A percentile compares a stretch with the other conserved stretches of the same genome.
These are phyloP conservation scores for Pterois miles DNA, from an alignment of 2,797 vertebrate genomes.

Conservation along the genomic window DNA sequence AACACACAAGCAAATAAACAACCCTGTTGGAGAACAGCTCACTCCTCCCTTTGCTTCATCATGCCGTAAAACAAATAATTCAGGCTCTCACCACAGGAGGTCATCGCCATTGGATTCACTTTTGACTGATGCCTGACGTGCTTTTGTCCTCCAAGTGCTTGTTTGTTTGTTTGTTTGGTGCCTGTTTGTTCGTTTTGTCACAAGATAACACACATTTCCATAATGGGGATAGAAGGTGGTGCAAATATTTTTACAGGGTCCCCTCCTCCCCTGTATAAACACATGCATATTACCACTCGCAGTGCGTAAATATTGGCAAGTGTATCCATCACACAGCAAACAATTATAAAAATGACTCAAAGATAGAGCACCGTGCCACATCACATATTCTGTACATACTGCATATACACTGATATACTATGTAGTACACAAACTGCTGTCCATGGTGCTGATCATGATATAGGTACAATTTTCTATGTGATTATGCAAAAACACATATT, in stretches of 20 bases:
- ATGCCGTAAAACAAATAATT: slow-evolving; percentile 59
- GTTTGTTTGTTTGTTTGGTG: slow-evolving; percentile 57
- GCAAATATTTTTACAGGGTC: slow-evolving; percentile 60
- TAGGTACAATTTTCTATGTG: slow-evolving; percentile 2
- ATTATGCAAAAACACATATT: slow-evolving; percentile 37
- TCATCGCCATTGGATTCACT: slow-evolving; percentile 30
- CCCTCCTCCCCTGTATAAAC: slow-evolving; percentile 41
- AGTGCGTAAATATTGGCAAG: slow-evolving; percentile 51
- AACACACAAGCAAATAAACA: slow-evolving; percentile 31
- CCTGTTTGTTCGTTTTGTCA: slow-evolving; percentile 62
- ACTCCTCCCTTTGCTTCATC: slow-evolving; percentile 29
- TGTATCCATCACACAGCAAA: slow-evolving; percentile 48
- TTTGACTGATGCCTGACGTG: slow-evolving; percentile 23
- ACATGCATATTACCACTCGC: slow-evolving; percentile 48
- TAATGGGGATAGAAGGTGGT: slow-evolving; percentile 43
- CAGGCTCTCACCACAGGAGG: slow-evolving; percentile 38
- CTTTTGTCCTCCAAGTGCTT: slow-evolving; percentile 57
- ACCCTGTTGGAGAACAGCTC: slow-evolving; percentile 25
- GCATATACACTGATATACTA: not conserved
- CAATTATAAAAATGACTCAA: slow-evolving; percentile 33
- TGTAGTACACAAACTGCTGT: not conserved
- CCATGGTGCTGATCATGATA: slow-evolving; percentile 3
- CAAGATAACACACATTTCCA: slow-evolving; percentile 61
- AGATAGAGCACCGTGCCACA: not conserved
- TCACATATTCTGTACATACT: slow-evolving; percentile 1